Conservation (phyloP, 2,888 invertebrate species). For the Alentia gelatinosa region DNA sequence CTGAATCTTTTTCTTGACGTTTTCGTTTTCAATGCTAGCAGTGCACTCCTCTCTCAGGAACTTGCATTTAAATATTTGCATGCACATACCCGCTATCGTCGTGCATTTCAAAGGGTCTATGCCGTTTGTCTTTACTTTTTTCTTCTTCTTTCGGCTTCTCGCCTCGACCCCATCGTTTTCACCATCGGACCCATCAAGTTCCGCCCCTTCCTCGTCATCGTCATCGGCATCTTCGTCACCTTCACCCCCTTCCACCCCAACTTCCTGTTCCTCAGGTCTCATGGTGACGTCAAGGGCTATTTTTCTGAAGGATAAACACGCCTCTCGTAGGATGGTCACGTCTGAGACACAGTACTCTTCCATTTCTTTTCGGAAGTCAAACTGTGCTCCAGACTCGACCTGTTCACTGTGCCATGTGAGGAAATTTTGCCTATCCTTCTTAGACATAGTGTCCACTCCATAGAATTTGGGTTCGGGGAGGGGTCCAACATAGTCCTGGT, state of each 20-base stretch:
- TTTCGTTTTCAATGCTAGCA: neutral
- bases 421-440: neutral
- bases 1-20: neutral
- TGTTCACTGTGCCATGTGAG: neutral
- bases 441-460: neutral
- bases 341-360: neutral
- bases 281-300: conserved; percentile 1
- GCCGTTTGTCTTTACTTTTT: neutral
- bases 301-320: neutral
- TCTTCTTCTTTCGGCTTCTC: neutral
- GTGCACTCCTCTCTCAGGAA: conserved; percentile 48
- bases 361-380: conserved; percentile 30
- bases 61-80: conserved; percentile 55
- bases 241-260: conserved; percentile 58
- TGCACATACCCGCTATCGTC: conserved; percentile 64
- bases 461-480: neutral
- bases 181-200: no score
- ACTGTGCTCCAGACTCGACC: conserved; percentile 24
- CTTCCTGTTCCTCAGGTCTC: conserved; percentile 60
- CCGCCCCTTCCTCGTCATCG: neutral
- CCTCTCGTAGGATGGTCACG: neutral
- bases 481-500: neutral
- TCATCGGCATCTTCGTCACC: neutral
- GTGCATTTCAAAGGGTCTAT: conserved; percentile 61
- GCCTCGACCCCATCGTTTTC: neutral